These are phyloP conservation scores for Pomacea canaliculata DNA, from an alignment of 2,888 invertebrate species.

Conservation along the genomic window DNA sequence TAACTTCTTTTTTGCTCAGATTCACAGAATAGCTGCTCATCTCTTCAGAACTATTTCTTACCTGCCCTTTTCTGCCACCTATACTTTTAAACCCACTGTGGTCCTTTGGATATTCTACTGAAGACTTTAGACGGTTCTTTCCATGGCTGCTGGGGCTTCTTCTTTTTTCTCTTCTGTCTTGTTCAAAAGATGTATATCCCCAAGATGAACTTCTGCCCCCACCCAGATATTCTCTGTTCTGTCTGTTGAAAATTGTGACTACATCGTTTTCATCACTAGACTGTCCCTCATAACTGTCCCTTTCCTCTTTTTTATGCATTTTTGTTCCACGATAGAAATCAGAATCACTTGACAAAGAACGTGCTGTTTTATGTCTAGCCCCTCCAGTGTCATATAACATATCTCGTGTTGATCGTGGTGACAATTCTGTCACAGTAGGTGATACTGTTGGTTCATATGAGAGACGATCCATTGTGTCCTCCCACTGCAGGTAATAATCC, in stretches of 20 bases:
- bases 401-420: conserved; percentile 13
- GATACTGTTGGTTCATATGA: conserved; percentile 30
- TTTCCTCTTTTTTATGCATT: background rate
- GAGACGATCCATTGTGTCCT: conserved; percentile 39
- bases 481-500: conserved; percentile 41
- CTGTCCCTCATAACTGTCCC: background rate
- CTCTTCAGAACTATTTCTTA: too few relatives aligned
- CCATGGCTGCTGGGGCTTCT: background rate
- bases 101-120: too few relatives aligned
- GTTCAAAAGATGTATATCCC: background rate
- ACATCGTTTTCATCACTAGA: background rate
- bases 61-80: too few relatives aligned
- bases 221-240: background rate
- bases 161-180: background rate
- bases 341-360: conserved; percentile 4
- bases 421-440: conserved; percentile 16
- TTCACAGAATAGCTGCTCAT: too few relatives aligned
- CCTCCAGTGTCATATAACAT: conserved; percentile 6
- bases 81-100: too few relatives aligned
- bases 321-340: conserved; percentile 5
- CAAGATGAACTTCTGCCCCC: conserved; percentile 1
- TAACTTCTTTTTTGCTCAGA: too few relatives aligned
- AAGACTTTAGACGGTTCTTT: background rate
- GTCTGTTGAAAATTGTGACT: background rate
- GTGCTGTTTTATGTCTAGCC: background rate